phyloP scores from a whole-genome alignment of 1,140 invertebrate genomes.

The Nebria ingens region DNA sequence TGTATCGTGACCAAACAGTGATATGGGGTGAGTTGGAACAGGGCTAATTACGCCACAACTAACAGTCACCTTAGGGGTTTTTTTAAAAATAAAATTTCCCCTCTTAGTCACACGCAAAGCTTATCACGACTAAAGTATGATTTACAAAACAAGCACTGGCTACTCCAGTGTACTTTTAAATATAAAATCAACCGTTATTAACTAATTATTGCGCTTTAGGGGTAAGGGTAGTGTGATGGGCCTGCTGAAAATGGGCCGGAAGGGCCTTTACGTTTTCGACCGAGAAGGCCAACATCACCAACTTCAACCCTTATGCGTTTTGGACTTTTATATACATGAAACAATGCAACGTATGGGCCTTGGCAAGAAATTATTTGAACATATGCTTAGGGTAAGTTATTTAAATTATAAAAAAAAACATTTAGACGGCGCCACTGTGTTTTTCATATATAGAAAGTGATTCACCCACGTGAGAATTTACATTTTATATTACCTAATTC shows the following conservation, averaged over 20 bases:
- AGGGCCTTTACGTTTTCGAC: conserved; percentile 77
- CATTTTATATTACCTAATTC: not conserved
- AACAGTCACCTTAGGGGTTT: too few species aligned
- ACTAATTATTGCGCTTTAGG: conserved; percentile 30
- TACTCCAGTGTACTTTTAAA: too few species aligned
- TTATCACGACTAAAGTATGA: too few species aligned
- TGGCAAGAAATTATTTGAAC: conserved; percentile 65
- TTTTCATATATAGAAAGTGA: not conserved
- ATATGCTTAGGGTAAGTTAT: conserved; percentile 57
- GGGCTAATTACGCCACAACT: too few species aligned
- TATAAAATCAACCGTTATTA: too few species aligned
- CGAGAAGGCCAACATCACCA: conserved; percentile 55
- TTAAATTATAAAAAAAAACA: too few species aligned
- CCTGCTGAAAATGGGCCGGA: conserved; percentile 72
- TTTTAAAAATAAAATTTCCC: too few species aligned
- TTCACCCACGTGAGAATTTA: not conserved
- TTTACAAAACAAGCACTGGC: too few species aligned
- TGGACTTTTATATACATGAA: conserved; percentile 83
- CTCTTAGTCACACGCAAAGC: too few species aligned
- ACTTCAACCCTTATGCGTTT: conserved; percentile 62
- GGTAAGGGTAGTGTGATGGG: conserved; percentile 59
- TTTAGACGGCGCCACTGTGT: too few species aligned
- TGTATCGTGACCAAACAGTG: too few species aligned
- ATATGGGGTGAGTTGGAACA: too few species aligned
- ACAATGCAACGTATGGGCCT: conserved; percentile 65